These are phyloP conservation scores for Thymallus thymallus DNA, from an alignment of 2,113 vertebrate genomes.

Conservation along the genomic window DNA sequence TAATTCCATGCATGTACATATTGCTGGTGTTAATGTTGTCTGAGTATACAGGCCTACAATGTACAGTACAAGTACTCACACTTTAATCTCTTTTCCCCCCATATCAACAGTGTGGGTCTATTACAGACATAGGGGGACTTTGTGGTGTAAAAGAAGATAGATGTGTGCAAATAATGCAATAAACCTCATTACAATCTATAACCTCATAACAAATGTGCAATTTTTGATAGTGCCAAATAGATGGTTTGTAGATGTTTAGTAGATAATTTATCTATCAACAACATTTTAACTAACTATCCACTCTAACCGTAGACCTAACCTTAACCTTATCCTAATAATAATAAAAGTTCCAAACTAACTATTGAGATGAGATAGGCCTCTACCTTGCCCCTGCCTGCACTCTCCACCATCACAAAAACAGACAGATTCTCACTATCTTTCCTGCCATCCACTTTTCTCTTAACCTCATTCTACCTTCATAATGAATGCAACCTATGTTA, in stretches of 20 bases:
- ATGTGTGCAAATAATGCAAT: too few relatives aligned
- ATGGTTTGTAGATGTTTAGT: too few relatives aligned
- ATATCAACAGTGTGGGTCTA: background rate
- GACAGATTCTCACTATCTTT: background rate
- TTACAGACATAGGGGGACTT: background rate
- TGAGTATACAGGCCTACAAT: background rate
- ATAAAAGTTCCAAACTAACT: too few relatives aligned
- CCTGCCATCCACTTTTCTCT: background rate
- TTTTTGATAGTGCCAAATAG: too few relatives aligned
- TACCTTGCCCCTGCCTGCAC: background rate
- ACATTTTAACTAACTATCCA: too few relatives aligned
- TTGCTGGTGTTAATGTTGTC: background rate
- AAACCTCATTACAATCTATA: too few relatives aligned
- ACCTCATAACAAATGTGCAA: too few relatives aligned
- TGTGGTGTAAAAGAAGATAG: too few relatives aligned
- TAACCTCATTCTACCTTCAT: background rate
- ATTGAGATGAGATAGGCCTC: slow-evolving; percentile 1
- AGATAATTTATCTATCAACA: too few relatives aligned
- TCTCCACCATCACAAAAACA: background rate
- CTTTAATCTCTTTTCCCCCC: background rate
- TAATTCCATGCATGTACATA: slow-evolving; percentile 11
- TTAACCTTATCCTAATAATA: too few relatives aligned
- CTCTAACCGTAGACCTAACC: too few relatives aligned
- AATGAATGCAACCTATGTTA: background rate
- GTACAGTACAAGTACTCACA: background rate